Conservation (phyloP, 2,888 invertebrate genomes). For the Phaedon cochleariae region DNA sequence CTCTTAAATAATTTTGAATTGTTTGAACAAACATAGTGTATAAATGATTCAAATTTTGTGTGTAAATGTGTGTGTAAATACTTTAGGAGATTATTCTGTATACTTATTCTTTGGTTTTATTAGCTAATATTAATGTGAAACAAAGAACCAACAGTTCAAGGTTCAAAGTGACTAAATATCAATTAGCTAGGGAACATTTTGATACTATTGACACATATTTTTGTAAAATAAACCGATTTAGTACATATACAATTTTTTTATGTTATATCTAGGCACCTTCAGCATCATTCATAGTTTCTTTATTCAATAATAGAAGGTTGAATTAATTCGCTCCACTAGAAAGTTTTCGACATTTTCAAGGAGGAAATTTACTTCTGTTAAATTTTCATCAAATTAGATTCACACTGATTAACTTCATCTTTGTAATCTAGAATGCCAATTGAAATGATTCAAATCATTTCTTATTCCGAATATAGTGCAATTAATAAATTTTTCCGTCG, state of each 20-base stretch:
- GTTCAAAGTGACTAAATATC: not conserved
- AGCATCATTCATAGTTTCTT: too few species aligned
- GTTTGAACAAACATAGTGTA: not conserved
- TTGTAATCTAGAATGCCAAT: too few species aligned
- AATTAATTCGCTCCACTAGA: too few species aligned
- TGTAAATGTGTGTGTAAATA: constrained; percentile 15
- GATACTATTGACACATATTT: not conserved
- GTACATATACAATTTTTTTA: not conserved
- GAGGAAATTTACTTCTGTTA: too few species aligned
- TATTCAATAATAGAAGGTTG: too few species aligned
- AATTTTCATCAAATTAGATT: too few species aligned
- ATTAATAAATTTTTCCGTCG: too few species aligned
- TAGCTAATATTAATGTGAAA: not conserved
- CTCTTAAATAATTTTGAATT: not conserved
- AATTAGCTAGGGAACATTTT: not conserved
- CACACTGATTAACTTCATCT: too few species aligned
- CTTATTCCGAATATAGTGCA: too few species aligned
- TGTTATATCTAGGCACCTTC: not conserved
- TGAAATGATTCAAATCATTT: too few species aligned
- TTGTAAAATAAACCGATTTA: constrained; percentile 2
- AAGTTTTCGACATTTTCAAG: too few species aligned
- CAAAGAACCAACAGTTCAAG: not conserved
- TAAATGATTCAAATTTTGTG: constrained; percentile 7
- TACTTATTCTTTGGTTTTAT: not conserved
- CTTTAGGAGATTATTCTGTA: constrained; percentile 12